Evolutionary conservation across 2,888 invertebrate species (phyloP), one percentile per base, ranked within the genome.

Genomic region (Drosophila algonquin): DNA sequence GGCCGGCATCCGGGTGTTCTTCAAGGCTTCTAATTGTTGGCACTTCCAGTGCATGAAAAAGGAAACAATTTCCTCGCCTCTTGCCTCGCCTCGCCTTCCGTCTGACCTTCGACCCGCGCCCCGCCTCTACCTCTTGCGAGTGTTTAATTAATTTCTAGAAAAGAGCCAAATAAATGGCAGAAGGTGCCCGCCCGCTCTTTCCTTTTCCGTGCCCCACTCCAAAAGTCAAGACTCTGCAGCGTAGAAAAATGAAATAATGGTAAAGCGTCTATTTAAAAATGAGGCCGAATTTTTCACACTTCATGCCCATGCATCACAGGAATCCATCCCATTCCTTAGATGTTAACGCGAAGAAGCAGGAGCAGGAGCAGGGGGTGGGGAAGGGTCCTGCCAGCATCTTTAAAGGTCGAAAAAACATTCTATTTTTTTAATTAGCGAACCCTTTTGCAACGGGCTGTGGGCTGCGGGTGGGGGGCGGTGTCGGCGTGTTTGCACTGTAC

Each of bases 401-500:
- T 76, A 77, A 88, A 86, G 71, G 64, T 56, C 63, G 40, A 40
- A 21, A 40, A 32, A 54, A 69, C 61, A 59, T 75, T 67, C 57
- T 70, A 70, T 67, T 67, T 86, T 82, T 86, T 83, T 88, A 88
- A 88, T 88, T 83, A 83, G 81, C 74, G 64, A 55, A 63, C 59
- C 70, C 56, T 79, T 81, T 55, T 57, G 24, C 21, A 21, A 1
- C 21, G 21, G 21, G 2, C 21, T 21, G 21, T 21, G 21, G 21
- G 7, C 27, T 7, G 56, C 30, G 24, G 54, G 48, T 32, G 32
- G 21, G 44, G 30, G 7, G 0, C 6, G 27, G 52, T 21, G 32
- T 50, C 53, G 16, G 48, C 46, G 47, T 72, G 74, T 63, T 72
- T 80, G 54, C 63, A 24, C 60, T 55, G 62, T 74, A 83, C 79